Base-by-base conservation (phyloP, 2,888 invertebrate species). In the Mesorhabditis spiculigera region DNA sequence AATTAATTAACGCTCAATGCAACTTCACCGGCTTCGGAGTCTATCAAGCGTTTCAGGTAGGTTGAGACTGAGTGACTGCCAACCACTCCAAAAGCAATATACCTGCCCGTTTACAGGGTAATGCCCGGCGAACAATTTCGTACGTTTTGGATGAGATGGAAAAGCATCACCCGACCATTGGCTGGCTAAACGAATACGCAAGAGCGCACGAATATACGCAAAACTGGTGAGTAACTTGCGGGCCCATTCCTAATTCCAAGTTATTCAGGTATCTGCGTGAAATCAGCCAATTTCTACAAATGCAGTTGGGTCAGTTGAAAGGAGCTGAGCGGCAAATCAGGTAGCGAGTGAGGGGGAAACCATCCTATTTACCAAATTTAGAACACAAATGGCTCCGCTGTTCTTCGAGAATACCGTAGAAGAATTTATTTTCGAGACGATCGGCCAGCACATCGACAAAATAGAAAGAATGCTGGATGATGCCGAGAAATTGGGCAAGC, bases 391-490 rank as follows among this genome's bases (percentile, higher is more conserved):
- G 78, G 64, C 67, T 44, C 68, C 69, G 16, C 66, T 81, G 8
- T 83, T 81, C 70, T 78, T 75, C 65, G 73, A 74, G 4, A 81
- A 82, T 68, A 82, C 80, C 0, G 74, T 80, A 45, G 82, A 83
- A 45, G 82, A 83, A 70, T 79, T 80, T 44, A 68, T 83, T 45
- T 78, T 73, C 69, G 76, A 73, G 63, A 73, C 73, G 58, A 70
- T 78, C 5, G 77, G 75, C 10, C 71, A 70, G 71, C 67, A 75
- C 72, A 71, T 66, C 62, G 71, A 76, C n/a, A 72, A 75, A 66
- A 66, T 77, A 8, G 68, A 73, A 10, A 68, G 67, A 8, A 70
- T 72, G 66, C 8, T 71, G 43, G 65, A 68, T 0, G 75, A 75
- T 61, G 74, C 74, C 41, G 62, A 77, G 42, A 44, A 71, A 58